phyloP scores from a whole-genome alignment of 1,140 invertebrate species.

The Scylla paramamosain region DNA sequence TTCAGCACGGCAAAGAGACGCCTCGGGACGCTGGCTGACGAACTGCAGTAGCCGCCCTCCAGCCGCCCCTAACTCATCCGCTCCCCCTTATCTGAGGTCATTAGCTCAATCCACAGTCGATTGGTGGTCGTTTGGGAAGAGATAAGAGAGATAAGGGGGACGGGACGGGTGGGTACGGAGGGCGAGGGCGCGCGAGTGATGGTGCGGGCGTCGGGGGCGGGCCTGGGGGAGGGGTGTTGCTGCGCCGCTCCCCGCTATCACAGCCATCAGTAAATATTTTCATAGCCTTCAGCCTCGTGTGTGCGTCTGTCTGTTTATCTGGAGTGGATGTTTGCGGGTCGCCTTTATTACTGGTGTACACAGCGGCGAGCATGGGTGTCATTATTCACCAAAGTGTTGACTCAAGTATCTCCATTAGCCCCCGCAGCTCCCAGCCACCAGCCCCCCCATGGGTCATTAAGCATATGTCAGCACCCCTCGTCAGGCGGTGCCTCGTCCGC shows the following conservation, averaged over 20 bases:
- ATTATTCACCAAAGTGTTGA: background rate
- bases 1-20: background rate
- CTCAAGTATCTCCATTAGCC: background rate
- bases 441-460: background rate
- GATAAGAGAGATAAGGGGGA: slow-evolving; percentile 64
- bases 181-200: background rate
- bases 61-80: slow-evolving; percentile 10
- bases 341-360: slow-evolving; percentile 2
- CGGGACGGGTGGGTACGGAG: background rate
- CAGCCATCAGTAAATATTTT: background rate
- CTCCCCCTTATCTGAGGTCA: slow-evolving; percentile 64
- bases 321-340: background rate
- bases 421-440: background rate
- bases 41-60: background rate
- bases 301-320: slow-evolving; percentile 24
- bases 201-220: background rate
- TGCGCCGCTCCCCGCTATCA: background rate
- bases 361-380: background rate
- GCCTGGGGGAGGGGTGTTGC: background rate
- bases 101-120: slow-evolving; percentile 73
- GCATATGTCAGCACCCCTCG: background rate
- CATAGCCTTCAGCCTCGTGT: slow-evolving; percentile 14
- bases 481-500: background rate
- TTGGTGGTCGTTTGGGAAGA: slow-evolving; percentile 68
- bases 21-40: background rate